These are phyloP conservation scores for Phyto melanocephala DNA, from an alignment of 2,888 invertebrate genomes.

Conservation along the genomic window DNA sequence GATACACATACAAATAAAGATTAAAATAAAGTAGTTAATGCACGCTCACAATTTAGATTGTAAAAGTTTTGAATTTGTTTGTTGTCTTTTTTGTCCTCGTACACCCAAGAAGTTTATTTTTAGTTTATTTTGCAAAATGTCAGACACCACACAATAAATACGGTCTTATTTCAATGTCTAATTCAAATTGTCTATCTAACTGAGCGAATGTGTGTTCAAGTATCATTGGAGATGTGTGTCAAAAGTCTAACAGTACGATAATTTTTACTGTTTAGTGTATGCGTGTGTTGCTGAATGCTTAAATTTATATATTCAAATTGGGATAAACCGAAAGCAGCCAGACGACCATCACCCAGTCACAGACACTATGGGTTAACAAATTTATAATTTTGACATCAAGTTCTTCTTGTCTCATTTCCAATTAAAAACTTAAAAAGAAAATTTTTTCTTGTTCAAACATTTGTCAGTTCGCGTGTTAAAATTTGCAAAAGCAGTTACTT, in stretches of 20 bases:
- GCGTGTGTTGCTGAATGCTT: neutral
- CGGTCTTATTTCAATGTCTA: conserved; percentile 44
- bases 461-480: neutral
- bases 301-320: neutral
- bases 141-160: conserved; percentile 8
- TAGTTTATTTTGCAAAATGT: neutral
- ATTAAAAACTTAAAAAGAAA: neutral
- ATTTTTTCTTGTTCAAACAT: neutral
- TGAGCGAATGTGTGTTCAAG: neutral
- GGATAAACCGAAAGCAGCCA: neutral
- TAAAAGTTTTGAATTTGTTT: conserved; percentile 42
- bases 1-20: neutral
- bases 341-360: neutral
- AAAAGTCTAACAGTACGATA: neutral
- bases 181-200: conserved; percentile 16
- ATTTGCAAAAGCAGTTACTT: neutral
- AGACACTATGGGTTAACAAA: conserved; percentile 23
- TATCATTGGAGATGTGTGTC: neutral
- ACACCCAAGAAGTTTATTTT: neutral
- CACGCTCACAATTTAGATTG: conserved; percentile 49
- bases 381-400: conserved; percentile 41
- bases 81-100: neutral
- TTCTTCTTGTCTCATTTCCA: neutral
- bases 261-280: conserved; percentile 24
- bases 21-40: conserved; percentile 56